A percentile compares a stretch with the other conserved stretches of the same genome.
phyloP scores from a whole-genome alignment of 2,888 invertebrate genomes.

The Euplexia lucipara region DNA sequence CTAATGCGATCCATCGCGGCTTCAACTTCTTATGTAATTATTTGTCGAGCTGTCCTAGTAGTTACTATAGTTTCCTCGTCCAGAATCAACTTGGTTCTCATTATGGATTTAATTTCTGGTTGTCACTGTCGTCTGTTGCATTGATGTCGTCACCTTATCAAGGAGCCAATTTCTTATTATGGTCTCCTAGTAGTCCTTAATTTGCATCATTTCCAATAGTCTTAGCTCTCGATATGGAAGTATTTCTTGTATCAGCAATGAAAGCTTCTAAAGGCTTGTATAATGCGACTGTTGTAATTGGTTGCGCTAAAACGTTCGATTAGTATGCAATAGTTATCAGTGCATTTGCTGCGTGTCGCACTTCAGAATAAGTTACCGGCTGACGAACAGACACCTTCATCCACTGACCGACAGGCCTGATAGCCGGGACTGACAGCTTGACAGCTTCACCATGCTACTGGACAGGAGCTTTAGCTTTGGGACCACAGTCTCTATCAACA shows the following conservation, averaged over 20 bases:
- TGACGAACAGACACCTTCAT: conserved; percentile 35
- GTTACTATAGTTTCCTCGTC: not conserved
- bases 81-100: not conserved
- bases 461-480: conserved; percentile 15
- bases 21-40: too few relatives aligned
- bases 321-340: conserved; percentile 54
- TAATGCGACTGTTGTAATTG: conserved; percentile 9
- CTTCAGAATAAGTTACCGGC: conserved; percentile 53
- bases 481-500: not conserved
- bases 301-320: conserved; percentile 22
- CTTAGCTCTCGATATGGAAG: not conserved
- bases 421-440: conserved; percentile 21
- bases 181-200: not conserved
- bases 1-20: too few relatives aligned
- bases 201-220: not conserved
- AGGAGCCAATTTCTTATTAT: not conserved
- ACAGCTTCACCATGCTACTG: conserved; percentile 3
- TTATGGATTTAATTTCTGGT: not conserved
- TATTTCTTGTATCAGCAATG: conserved; percentile 15
- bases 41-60: too few relatives aligned
- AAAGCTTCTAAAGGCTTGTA: not conserved
- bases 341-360: conserved; percentile 59
- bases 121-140: not conserved
- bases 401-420: conserved; percentile 23
- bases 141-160: not conserved